Percentiles rank a stretch among this genome's conserved stretches.
phyloP scores from a whole-genome alignment of 1,140 invertebrate genomes.

The Drosophila cardini region DNA sequence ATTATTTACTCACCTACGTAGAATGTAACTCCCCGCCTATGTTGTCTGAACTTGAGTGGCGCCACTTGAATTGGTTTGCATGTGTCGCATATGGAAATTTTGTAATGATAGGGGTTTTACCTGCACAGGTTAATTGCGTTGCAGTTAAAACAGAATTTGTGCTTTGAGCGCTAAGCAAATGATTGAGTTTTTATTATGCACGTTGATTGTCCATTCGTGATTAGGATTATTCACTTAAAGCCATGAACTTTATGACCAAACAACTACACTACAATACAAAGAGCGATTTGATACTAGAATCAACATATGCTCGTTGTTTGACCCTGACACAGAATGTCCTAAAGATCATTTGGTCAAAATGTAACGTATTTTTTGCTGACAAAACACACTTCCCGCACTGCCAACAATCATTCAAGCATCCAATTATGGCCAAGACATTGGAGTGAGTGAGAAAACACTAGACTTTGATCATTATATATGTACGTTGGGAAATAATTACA shows the following conservation, averaged over 20 bases:
- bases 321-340: conserved; percentile 69
- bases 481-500: conserved; percentile 19
- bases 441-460: neutral
- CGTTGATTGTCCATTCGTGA: conserved; percentile 58
- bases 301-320: conserved; percentile 45
- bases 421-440: conserved; percentile 11
- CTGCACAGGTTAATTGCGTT: conserved; percentile 51
- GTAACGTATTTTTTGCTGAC: conserved; percentile 59
- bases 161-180: conserved; percentile 53
- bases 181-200: conserved; percentile 61
- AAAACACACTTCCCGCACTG: conserved; percentile 1
- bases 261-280: no score
- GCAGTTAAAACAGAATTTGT: conserved; percentile 35
- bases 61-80: conserved; percentile 54
- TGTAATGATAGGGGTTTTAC: conserved; percentile 66
- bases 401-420: conserved; percentile 12
- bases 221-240: conserved; percentile 23
- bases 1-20: conserved; percentile 6
- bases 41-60: conserved; percentile 38
- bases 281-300: neutral
- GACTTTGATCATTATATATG: conserved; percentile 2
- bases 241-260: no score
- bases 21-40: neutral
- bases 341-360: conserved; percentile 27
- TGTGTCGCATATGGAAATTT: conserved; percentile 75